Percentiles rank a stretch among this genome's conserved stretches.
Conservation (phyloP, 2,888 invertebrate species). For the Chymomyza fuscimana region DNA sequence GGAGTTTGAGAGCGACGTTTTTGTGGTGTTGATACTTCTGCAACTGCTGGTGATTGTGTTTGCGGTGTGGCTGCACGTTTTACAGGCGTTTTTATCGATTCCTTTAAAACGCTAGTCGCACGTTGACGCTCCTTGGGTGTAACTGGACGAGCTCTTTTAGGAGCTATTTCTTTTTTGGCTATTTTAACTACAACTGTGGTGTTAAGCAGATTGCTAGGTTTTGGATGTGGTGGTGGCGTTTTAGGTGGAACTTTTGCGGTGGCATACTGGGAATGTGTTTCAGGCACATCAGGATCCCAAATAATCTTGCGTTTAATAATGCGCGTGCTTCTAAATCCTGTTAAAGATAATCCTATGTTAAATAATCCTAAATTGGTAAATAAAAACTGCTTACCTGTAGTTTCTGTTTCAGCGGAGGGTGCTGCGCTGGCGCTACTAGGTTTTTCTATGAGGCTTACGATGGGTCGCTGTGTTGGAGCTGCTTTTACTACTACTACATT, state of each 20-base stretch:
- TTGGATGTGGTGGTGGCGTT: constrained; percentile 18
- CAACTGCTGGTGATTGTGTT: background rate
- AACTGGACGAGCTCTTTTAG: constrained; percentile 56
- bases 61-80: constrained; percentile 47
- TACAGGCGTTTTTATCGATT: constrained; percentile 24
- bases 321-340: constrained; percentile 79
- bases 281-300: constrained; percentile 84
- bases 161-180: constrained; percentile 30
- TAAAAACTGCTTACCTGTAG: constrained; percentile 29
- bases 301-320: constrained; percentile 87
- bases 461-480: background rate
- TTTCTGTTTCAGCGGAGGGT: constrained; percentile 24
- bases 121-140: constrained; percentile 62
- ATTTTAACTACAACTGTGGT: constrained; percentile 9
- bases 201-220: background rate
- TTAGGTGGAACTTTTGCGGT: constrained; percentile 33
- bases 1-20: constrained; percentile 74
- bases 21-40: constrained; percentile 27
- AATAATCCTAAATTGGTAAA: background rate
- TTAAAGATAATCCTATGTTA: background rate
- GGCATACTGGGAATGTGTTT: constrained; percentile 78
- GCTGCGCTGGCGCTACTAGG: constrained; percentile 7
- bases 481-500: constrained; percentile 2
- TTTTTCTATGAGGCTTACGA: background rate
- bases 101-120: background rate